Base-by-base conservation (phyloP, 2,797 vertebrate species). In the Gymnoscopelus braueri region DNA sequence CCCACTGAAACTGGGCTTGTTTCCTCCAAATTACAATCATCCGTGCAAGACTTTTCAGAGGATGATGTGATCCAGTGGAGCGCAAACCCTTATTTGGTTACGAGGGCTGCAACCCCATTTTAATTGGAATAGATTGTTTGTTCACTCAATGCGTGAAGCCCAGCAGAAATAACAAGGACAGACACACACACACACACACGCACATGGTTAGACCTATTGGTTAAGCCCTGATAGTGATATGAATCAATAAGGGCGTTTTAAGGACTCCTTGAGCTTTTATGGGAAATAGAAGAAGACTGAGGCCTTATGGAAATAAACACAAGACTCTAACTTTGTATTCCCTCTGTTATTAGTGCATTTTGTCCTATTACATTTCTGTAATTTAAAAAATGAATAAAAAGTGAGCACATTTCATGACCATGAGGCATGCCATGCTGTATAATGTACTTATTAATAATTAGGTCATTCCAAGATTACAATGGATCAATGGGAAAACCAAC, bases 121-220 rank as follows among this genome's bases (percentile, higher is more conserved):
- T 92, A 91, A 92, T 93, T 92, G 84, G 85, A 92, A 91, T 90
- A 85, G 89, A 91, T 90, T 88, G 86, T 91, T 90, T 84, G 85
- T 90, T 87, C 74, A 71, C 69, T 88, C 81, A 77, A 78, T 86
- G 79, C 84, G 90, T 87, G 89, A 91, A 87, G 67, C 81, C 74
- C 67, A 14, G 89, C 85, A 90, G 88, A 88, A 90, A 77, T 79
- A 88, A 87, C 54, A 32, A 29, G 62, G 39, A 44, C 32, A 52
- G 49, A 59, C 35, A 26, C 50, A 60, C 56, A 51, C 14, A 50
- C 39, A 48, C 26, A 32, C 24, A 29, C 23, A 2, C 59, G 23
- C 5, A 4, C 62, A 53, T 24, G 44, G 32, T 49, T 52, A 52
- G 29, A 14, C 63, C 55, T 58, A 51, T 51, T 67, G 55, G 55